A percentile compares a stretch with the other conserved stretches of the same genome.
Conservation (phyloP, 2,797 vertebrate species). For the Manis pentadactyla region DNA sequence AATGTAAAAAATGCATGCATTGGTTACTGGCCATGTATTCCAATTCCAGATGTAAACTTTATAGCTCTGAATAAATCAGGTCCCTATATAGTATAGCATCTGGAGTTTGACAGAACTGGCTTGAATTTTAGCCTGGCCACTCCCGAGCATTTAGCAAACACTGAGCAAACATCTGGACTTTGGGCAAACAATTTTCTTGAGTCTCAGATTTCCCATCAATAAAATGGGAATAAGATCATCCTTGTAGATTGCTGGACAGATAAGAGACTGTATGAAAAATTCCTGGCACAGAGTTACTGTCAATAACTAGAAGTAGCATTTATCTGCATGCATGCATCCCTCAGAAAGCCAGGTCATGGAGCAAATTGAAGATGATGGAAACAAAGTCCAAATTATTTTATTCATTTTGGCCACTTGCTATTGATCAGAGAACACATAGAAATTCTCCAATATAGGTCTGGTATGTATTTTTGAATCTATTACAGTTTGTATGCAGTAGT, state of each 20-base stretch:
- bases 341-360: neutral
- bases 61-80: neutral
- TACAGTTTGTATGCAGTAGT: neutral
- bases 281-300: neutral
- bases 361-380: neutral
- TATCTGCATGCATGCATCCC: neutral
- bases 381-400: neutral
- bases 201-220: neutral
- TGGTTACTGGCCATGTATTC: neutral
- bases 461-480: neutral
- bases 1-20: neutral
- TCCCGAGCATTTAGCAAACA: neutral
- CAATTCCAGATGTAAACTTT: neutral
- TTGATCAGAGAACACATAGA: neutral
- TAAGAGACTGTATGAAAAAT: neutral
- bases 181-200: neutral
- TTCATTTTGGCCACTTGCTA: neutral
- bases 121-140: slow-evolving; percentile 4
- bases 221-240: neutral
- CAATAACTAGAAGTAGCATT: neutral
- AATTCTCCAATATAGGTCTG: neutral
- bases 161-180: no score
- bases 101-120: neutral
- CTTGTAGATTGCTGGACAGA: neutral
- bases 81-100: neutral